A percentile compares a stretch with the other conserved stretches of the same genome.
phyloP scores from a whole-genome alignment of 2,888 invertebrate genomes.

The Xestobium rufovillosum region DNA sequence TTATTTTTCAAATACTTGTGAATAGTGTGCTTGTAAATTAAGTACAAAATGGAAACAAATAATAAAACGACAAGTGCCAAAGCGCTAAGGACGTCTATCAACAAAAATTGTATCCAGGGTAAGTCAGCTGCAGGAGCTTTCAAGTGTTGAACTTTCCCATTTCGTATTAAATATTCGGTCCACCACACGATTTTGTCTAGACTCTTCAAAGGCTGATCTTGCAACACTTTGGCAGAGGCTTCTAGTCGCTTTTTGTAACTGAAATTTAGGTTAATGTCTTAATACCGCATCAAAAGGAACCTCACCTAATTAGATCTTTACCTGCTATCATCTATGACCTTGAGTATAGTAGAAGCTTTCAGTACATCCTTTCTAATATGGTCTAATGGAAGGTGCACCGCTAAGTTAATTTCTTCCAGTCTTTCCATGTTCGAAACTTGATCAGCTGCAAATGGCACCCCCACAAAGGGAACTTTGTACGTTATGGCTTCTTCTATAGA shows the following conservation, averaged over 20 bases:
- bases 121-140: neutral
- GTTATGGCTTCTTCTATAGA: neutral
- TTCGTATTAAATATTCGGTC: conserved; percentile 1
- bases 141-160: no score
- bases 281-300: no score
- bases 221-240: neutral
- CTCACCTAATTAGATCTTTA: no score
- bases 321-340: no score
- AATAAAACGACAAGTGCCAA: neutral
- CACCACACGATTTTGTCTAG: conserved; percentile 1
- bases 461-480: neutral
- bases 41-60: no score
- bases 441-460: neutral
- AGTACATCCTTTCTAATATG: neutral
- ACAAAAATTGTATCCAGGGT: neutral
- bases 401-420: neutral
- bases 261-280: neutral
- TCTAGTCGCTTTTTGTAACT: neutral
- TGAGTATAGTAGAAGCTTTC: neutral
- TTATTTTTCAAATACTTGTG: no score
- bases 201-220: neutral
- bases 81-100: neutral
- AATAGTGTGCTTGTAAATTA: no score
- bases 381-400: neutral
- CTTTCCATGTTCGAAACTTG: neutral